Evolutionary conservation across 2,113 vertebrate species (phyloP).

Genomic region (Paracanthobrama guichenoti): DNA sequence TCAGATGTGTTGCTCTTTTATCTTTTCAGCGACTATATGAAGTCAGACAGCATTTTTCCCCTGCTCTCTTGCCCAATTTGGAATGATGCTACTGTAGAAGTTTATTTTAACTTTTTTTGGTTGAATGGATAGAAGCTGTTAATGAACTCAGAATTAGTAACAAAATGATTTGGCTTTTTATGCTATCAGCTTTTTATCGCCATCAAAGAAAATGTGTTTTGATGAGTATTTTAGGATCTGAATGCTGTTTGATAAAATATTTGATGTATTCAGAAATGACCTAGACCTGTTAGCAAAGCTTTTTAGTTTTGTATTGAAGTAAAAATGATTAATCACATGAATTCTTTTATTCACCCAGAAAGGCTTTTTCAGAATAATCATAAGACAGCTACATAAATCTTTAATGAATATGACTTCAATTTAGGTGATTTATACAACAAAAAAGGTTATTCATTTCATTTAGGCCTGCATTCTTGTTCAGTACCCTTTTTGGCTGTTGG

Average conservation of each 20-base stretch:
- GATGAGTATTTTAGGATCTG: not conserved
- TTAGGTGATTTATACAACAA: slow-evolving; percentile 3
- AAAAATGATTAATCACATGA: not conserved
- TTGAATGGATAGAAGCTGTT: slow-evolving; percentile 11
- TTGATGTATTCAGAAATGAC: slow-evolving; percentile 8
- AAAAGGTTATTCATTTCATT: not conserved
- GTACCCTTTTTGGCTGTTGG: not conserved
- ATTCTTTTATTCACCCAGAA: not conserved
- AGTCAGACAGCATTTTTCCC: not conserved
- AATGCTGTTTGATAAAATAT: slow-evolving; percentile 2
- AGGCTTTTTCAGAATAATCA: not conserved
- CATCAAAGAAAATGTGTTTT: not conserved
- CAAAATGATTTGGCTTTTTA: not conserved
- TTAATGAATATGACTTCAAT: not conserved
- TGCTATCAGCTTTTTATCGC: not conserved
- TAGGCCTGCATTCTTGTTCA: not conserved
- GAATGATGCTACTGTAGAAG: slow-evolving; percentile 14
- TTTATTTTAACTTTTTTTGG: slow-evolving; percentile 9
- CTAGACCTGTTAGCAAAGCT: not conserved
- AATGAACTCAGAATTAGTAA: not conserved
- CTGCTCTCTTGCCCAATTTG: not conserved
- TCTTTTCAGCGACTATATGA: slow-evolving; percentile 19
- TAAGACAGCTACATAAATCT: not conserved
- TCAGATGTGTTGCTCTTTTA: slow-evolving; percentile 40
- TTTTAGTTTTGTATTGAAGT: not conserved